Evolutionary conservation across 2,888 invertebrate genomes (phyloP), one percentile per base, ranked within the genome.

Genomic region (Strigamia crassipes): DNA sequence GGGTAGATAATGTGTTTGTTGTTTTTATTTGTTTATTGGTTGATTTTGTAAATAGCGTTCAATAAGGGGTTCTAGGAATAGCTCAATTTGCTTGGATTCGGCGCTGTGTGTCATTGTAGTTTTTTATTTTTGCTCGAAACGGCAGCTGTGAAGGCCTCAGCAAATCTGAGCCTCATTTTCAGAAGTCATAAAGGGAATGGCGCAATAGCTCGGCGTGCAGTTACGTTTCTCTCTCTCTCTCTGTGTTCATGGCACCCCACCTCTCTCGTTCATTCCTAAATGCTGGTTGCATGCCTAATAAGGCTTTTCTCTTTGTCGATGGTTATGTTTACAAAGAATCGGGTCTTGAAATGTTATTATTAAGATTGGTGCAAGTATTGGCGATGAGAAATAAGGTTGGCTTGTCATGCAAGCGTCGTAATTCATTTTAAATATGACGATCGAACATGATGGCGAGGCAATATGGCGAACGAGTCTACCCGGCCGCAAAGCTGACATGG

Each of bases 111-210:
- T 73, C 73, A 73, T 73, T 73, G 73, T 4, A 73, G 73, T 73
- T 73, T 73, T 73, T 73, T 31, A 73, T 31, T 73, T 31, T 73
- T 31, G 73, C 73, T 73, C 27, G 15, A 73, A 73, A 73, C 27
- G 73, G 73, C 73, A 73, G 73, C 31, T 27, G 73, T 73, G 73
- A 73, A 73, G 73, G 73, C 73, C 73, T 73, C 31, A n/a, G 73
- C 73, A 73, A 73, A 73, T 73, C 73, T 73, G 73, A 73, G 73
- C 73, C 73, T 73, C 73, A 73, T 73, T 73, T 73, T 73, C 73
- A 73, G 73, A 73, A 73, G 73, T 73, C 73, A 73, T 73, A 73
- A 73, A 73, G 31, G 73, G 73, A 73, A 73, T 27, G 73, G 73
- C 31, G 27, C 73, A 73, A 73, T 73, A 73, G 73, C 73, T 73